phyloP scores from a whole-genome alignment of 1,140 invertebrate species.

The Drosophila dunni region DNA sequence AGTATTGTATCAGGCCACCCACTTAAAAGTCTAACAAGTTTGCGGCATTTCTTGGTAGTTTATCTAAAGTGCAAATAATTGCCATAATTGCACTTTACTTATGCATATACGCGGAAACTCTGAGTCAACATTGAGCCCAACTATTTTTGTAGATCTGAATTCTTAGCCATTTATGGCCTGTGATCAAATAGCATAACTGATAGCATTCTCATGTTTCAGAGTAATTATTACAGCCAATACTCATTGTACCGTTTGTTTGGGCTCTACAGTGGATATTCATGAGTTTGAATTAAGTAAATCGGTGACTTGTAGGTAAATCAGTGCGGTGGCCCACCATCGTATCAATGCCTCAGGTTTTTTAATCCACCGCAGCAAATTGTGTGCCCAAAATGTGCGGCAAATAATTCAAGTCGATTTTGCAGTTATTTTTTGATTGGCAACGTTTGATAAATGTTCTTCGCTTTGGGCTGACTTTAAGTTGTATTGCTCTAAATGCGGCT shows the following conservation, averaged over 20 bases:
- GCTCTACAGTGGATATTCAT: conserved; percentile 52
- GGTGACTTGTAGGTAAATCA: conserved; percentile 33
- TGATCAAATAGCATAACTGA: conserved; percentile 63
- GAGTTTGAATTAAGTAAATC: conserved; percentile 58
- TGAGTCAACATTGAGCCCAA: conserved; percentile 55
- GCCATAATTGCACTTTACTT: conserved; percentile 59
- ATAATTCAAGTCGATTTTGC: conserved; percentile 70
- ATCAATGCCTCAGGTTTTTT: conserved; percentile 5
- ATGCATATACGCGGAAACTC: conserved; percentile 49
- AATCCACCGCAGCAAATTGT: conserved; percentile 52
- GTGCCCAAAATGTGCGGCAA: conserved; percentile 61
- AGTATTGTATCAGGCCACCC: conserved; percentile 46
- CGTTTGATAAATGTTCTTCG: conserved; percentile 68
- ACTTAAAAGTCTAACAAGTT: conserved; percentile 34
- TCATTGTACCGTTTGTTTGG: conserved; percentile 36
- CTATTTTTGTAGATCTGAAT: conserved; percentile 23
- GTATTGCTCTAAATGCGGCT: conserved; percentile 21
- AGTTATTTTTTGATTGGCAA: conserved; percentile 69
- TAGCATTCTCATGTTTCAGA: conserved; percentile 65
- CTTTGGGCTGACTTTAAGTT: conserved; percentile 28
- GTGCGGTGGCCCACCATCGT: background rate
- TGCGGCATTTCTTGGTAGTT: conserved; percentile 47
- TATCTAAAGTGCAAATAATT: conserved; percentile 66
- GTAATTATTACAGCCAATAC: conserved; percentile 29
- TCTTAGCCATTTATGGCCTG: conserved; percentile 46